Evolutionary conservation across 2,888 invertebrate genomes (phyloP), one percentile per base, ranked within the genome.

Genomic region (Gymnocheta viridis): DNA sequence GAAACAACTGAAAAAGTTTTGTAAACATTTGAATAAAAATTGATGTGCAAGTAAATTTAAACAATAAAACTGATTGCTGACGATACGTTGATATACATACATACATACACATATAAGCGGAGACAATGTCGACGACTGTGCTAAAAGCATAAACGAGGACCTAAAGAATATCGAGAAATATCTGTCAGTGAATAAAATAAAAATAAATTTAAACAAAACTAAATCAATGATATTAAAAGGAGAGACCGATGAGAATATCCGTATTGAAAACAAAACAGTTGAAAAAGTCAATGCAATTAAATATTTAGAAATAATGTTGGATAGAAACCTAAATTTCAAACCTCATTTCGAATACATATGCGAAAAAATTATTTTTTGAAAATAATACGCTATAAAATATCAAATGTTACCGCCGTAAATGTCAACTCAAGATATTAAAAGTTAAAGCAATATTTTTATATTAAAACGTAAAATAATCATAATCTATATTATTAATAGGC

Each of bases 331-430:
- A 32, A 32, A 1, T 4, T 54, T 54, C 54, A 54, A 54, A n/a
- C 29, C 29, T 29, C 54, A 54, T 29, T 54, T 54, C 29, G n/a
- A n/a, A 54, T 54, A 29, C 29, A 29, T 54, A n/a, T 54, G n/a
- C 54, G 17, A n/a, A n/a, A n/a, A n/a, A n/a, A n/a, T n/a, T n/a
- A n/a, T n/a, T n/a, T n/a, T n/a, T n/a, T n/a, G n/a, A n/a, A n/a
- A n/a, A n/a, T n/a, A n/a, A n/a, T n/a, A n/a, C n/a, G n/a, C n/a
- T n/a, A n/a, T n/a, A n/a, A n/a, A n/a, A n/a, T n/a, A n/a, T n/a
- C n/a, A n/a, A n/a, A n/a, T n/a, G n/a, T n/a, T n/a, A n/a, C n/a
- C n/a, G n/a, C n/a, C n/a, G n/a, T n/a, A n/a, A n/a, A n/a, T n/a
- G n/a, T n/a, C 9, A 9, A 1, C 49, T 22, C 9, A 49, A 49